Conservation (phyloP, 1,140 invertebrate genomes). For the Drosophila ercepeae region DNA sequence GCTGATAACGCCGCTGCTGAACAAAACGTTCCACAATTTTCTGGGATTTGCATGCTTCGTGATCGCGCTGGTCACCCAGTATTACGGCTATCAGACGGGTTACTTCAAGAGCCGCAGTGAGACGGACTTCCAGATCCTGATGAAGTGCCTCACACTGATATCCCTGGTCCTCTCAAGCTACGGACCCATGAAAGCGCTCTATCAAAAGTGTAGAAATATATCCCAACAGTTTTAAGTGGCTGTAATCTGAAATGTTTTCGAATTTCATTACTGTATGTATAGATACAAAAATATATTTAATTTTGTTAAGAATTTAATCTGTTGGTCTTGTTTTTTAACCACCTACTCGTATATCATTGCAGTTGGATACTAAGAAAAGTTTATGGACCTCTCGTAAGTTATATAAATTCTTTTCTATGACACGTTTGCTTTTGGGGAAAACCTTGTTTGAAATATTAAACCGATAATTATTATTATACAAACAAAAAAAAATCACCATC, state of each 20-base stretch:
- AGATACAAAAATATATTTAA: constrained; percentile 18
- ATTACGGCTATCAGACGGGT: constrained; percentile 78
- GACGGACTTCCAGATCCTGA: constrained; percentile 57
- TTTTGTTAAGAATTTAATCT: neutral
- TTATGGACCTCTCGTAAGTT: constrained; percentile 15
- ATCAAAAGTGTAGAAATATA: constrained; percentile 52
- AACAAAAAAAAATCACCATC: neutral
- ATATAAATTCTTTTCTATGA: neutral
- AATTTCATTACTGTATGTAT: constrained; percentile 27
- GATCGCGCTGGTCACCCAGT: constrained; percentile 71
- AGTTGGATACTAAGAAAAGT: too few relatives aligned
- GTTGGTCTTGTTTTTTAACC: too few relatives aligned
- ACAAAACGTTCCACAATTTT: constrained; percentile 76
- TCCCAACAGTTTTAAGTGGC: constrained; percentile 47
- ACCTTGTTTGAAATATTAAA: constrained; percentile 2
- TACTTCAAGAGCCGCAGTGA: constrained; percentile 56
- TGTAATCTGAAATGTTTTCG: constrained; percentile 1
- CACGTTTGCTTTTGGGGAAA: constrained; percentile 23
- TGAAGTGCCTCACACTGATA: constrained; percentile 66
- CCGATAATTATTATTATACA: neutral
- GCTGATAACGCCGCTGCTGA: constrained; percentile 64
- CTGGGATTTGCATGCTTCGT: constrained; percentile 69
- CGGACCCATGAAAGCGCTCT: constrained; percentile 71
- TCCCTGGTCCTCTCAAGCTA: constrained; percentile 62
- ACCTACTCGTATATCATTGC: too few relatives aligned